These are phyloP conservation scores for Zosterops lateralis DNA, from an alignment of 2,113 vertebrate species.

Conservation along the genomic window DNA sequence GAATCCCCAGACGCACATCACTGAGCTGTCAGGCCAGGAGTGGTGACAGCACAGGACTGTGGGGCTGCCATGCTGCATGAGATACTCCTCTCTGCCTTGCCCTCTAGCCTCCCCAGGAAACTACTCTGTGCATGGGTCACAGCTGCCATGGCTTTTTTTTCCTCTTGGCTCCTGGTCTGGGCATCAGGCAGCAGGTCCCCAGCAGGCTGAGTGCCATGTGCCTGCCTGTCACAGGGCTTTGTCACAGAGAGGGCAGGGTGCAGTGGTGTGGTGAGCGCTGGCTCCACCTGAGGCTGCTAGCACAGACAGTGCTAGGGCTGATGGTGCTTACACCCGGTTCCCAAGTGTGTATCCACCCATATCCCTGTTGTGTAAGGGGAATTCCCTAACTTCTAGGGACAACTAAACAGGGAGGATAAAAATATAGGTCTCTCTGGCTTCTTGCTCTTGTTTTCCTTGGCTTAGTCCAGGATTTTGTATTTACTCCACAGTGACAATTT, in stretches of 20 bases:
- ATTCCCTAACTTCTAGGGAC: background rate
- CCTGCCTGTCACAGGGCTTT: accelerated
- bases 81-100: background rate
- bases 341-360: background rate
- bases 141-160: background rate
- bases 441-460: background rate
- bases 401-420: background rate
- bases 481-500: background rate
- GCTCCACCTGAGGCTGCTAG: background rate
- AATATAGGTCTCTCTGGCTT: background rate
- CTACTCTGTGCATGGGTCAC: background rate
- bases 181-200: accelerated
- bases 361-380: background rate
- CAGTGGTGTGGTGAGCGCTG: accelerated
- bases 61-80: background rate
- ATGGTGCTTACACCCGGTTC: background rate
- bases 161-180: background rate
- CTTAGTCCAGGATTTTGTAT: background rate
- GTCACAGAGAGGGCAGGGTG: background rate
- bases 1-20: background rate
- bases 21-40: background rate
- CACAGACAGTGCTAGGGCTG: background rate
- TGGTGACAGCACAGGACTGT: background rate
- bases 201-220: accelerated
- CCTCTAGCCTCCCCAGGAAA: background rate